Evolutionary conservation across 2,888 invertebrate species (phyloP), one percentile per base, ranked within the genome.

Genomic region (Cacoxenus indagator): DNA sequence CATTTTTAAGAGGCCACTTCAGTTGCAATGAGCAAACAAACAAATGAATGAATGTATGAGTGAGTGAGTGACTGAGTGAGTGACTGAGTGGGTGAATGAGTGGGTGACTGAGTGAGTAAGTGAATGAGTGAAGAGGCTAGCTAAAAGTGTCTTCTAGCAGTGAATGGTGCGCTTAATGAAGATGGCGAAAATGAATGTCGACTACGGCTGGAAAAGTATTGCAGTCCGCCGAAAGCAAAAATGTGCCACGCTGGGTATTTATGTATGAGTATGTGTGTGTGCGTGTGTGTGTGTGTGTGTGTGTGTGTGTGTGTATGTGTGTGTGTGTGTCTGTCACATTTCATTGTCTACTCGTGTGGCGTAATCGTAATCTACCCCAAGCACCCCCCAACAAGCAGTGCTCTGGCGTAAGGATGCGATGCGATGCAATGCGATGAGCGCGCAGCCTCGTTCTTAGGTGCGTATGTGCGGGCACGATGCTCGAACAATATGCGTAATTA

Each of bases 131-230:
- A n/a, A n/a, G n/a, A n/a, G n/a, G n/a, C n/a, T n/a, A n/a, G n/a
- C n/a, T n/a, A n/a, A n/a, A n/a, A n/a, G n/a, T n/a, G n/a, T n/a
- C n/a, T n/a, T n/a, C n/a, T n/a, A 5, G 4, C 37, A 37, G 5
- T 14, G 31, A 31, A 31, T 8, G 31, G 9, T 8, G 6, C 9
- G 31, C 37, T 11, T 8, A 8, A 8, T 1, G 2, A 37, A 2
- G 37, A 37, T 37, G 37, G 37, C 37, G n/a, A n/a, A 37, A 37
- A 37, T 37, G 37, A 37, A 37, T 37, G 37, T 11, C 37, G 37
- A 37, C 5, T 37, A 14, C 37, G 37, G 37, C 37, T 37, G 37
- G 14, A 75, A 75, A 74, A 75, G 76, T 74, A 74, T 76, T 69
- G 51, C 74, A 69, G 65, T 67, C 59, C 64, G 48, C 31, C 54